phyloP scores from a whole-genome alignment of 2,113 vertebrate species.

The Gallinago media region DNA sequence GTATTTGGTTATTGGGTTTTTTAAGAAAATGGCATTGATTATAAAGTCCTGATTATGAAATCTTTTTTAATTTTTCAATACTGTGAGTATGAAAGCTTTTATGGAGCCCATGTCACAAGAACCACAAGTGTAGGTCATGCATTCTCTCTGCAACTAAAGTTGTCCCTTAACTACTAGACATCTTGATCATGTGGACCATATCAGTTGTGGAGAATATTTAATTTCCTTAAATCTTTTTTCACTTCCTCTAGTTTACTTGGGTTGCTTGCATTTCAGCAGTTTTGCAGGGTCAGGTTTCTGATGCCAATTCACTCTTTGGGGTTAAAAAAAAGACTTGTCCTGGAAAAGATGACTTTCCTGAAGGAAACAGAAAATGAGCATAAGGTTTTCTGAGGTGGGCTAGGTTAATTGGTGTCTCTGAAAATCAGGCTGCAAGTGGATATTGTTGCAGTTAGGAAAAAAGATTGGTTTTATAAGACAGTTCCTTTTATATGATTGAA shows the following conservation, averaged over 20 bases:
- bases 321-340: background rate
- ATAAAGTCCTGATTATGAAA: background rate
- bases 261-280: background rate
- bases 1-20: background rate
- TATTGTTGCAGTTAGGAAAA: constrained; percentile 12
- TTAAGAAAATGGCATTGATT: background rate
- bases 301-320: background rate
- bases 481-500: constrained; percentile 2
- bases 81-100: background rate
- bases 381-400: background rate
- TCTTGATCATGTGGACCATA: background rate
- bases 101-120: background rate
- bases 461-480: background rate
- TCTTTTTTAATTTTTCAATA: background rate
- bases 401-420: constrained; percentile 1
- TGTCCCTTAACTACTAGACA: background rate
- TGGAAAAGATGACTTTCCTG: background rate
- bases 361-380: constrained; percentile 1
- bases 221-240: background rate
- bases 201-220: background rate
- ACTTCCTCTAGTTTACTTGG: background rate
- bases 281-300: background rate
- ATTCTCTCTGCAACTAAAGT: background rate
- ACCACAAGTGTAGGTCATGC: fast-evolving
- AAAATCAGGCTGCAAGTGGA: background rate